Percentiles rank a stretch among this genome's conserved stretches.
Conservation (phyloP, 2,113 vertebrate genomes). For the Zosterops borbonicus region DNA sequence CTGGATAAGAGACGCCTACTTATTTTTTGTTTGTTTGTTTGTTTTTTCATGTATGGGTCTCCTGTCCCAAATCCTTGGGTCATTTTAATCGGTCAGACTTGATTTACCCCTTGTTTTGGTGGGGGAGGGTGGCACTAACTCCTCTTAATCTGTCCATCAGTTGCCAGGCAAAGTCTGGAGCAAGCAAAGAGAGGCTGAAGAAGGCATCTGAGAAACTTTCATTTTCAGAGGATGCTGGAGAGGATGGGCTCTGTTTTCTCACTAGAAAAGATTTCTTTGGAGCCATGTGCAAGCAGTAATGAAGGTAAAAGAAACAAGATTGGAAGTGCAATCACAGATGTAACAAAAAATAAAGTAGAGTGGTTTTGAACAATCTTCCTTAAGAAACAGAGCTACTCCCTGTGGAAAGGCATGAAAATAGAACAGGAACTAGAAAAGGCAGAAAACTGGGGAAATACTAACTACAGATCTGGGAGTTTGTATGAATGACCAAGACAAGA, state of each 20-base stretch:
- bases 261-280: not conserved
- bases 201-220: not conserved
- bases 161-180: not conserved
- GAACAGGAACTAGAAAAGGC: not conserved
- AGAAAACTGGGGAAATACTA: not conserved
- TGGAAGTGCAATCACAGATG: not conserved
- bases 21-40: not conserved
- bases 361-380: not conserved
- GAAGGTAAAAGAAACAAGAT: constrained; percentile 17
- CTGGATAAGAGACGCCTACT: not conserved
- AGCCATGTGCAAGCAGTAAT: accelerated
- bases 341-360: not conserved
- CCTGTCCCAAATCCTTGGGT: not conserved
- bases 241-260: not conserved
- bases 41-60: not conserved
- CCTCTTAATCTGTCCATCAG: not conserved
- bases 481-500: not conserved
- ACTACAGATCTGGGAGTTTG: not conserved
- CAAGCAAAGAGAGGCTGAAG: not conserved
- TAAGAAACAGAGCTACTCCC: not conserved
- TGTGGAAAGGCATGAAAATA: not conserved
- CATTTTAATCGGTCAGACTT: not conserved
- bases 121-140: not conserved
- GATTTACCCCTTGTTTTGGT: not conserved
- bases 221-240: not conserved